Conservation (phyloP, 2,113 vertebrate species). For the Lasiurus borealis region DNA sequence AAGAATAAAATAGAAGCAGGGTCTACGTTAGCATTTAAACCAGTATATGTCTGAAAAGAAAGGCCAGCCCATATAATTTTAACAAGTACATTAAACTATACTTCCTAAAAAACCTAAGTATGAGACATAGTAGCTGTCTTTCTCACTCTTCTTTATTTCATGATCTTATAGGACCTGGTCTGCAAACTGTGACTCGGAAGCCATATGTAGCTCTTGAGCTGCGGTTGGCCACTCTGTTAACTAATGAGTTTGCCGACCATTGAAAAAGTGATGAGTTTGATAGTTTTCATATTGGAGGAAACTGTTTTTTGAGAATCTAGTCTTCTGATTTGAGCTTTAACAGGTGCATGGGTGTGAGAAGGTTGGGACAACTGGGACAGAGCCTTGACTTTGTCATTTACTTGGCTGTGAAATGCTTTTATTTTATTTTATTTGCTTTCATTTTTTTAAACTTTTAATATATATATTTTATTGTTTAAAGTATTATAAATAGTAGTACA, state of each 20-base stretch:
- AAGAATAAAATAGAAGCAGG: background rate
- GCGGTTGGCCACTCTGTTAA: too few relatives aligned
- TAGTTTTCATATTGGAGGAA: background rate
- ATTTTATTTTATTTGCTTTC: background rate
- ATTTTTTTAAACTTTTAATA: too few relatives aligned
- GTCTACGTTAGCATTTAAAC: background rate
- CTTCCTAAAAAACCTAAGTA: background rate
- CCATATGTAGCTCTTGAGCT: too few relatives aligned
- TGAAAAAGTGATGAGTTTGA: background rate
- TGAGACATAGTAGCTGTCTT: background rate
- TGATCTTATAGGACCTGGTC: background rate
- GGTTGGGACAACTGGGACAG: background rate
- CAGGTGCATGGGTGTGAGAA: background rate
- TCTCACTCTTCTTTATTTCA: background rate
- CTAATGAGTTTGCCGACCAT: too few relatives aligned
- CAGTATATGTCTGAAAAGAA: background rate
- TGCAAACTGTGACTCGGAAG: too few relatives aligned
- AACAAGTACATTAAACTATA: background rate
- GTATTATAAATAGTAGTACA: too few relatives aligned
- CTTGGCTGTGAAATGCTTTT: background rate
- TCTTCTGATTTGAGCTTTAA: background rate
- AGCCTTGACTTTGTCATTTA: background rate
- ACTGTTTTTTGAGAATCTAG: background rate
- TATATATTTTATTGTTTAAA: too few relatives aligned
- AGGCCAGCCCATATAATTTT: background rate